A percentile compares a stretch with the other conserved stretches of the same genome.
These are phyloP conservation scores for Heliconius melpomene DNA, from an alignment of 1,140 invertebrate species.

Conservation along the genomic window DNA sequence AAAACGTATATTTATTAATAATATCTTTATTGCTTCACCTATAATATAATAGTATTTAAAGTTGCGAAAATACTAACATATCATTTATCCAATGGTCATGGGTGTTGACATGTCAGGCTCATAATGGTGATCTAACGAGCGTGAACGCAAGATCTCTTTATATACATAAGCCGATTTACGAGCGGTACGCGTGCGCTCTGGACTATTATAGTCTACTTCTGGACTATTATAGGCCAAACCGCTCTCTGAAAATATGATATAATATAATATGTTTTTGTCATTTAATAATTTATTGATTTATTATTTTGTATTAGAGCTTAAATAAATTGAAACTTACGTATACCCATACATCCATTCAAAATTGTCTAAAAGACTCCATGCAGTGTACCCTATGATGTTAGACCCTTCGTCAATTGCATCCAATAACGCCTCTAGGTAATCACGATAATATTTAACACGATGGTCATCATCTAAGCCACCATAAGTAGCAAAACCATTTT, in stretches of 20 bases:
- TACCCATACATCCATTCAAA: conserved; percentile 83
- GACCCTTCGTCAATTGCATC: conserved; percentile 66
- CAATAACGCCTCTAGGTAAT: conserved; percentile 65
- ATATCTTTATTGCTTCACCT: too few species aligned
- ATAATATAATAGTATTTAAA: not conserved
- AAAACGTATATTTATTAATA: too few species aligned
- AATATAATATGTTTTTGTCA: not conserved
- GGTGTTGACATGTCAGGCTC: conserved; percentile 55
- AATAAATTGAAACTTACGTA: conserved; percentile 37
- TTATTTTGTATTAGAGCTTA: not conserved
- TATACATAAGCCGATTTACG: conserved; percentile 86
- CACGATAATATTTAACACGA: conserved; percentile 73
- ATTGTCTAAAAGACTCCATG: conserved; percentile 85
- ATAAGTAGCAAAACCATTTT: conserved; percentile 65
- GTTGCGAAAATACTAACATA: not conserved
- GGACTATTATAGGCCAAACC: conserved; percentile 89
- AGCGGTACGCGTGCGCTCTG: conserved; percentile 83
- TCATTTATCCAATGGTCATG: conserved; percentile 48
- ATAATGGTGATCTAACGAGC: conserved; percentile 71
- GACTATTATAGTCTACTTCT: conserved; percentile 86
- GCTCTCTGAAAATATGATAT: conserved; percentile 74
- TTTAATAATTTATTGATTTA: not conserved
- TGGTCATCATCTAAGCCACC: conserved; percentile 55
- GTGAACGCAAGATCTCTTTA: conserved; percentile 80
- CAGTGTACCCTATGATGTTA: conserved; percentile 80